Conservation (phyloP, 2,888 invertebrate species). For the Alsophila aescularia region DNA sequence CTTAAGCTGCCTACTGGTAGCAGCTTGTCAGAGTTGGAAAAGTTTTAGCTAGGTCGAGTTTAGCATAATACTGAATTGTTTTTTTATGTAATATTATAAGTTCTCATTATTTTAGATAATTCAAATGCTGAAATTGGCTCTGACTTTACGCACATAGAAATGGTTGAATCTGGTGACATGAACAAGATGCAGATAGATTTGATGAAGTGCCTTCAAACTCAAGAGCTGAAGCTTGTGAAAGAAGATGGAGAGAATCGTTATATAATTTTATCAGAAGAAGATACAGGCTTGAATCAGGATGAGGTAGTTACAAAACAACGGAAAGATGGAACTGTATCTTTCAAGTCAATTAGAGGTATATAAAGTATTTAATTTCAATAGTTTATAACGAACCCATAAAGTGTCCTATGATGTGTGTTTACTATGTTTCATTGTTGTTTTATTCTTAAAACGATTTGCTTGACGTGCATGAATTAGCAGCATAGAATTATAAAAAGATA, state of each 20-base stretch:
- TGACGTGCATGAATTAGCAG: too few relatives aligned
- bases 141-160: neutral
- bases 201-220: constrained; percentile 55
- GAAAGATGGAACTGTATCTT: constrained; percentile 73
- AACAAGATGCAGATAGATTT: constrained; percentile 66
- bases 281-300: constrained; percentile 43
- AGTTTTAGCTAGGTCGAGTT: too few relatives aligned
- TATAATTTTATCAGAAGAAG: constrained; percentile 60
- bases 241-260: constrained; percentile 59
- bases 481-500: too few relatives aligned
- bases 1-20: too few relatives aligned
- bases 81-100: too few relatives aligned
- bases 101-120: constrained; percentile 16
- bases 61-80: too few relatives aligned
- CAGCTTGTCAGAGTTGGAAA: too few relatives aligned
- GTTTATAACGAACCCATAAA: too few relatives aligned
- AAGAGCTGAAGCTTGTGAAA: constrained; percentile 64
- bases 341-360: constrained; percentile 66
- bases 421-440: too few relatives aligned
- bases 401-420: too few relatives aligned
- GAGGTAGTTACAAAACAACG: constrained; percentile 72
- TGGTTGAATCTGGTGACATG: constrained; percentile 40
- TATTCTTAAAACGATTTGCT: too few relatives aligned
- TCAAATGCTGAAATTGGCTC: neutral
- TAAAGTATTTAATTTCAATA: neutral